These are phyloP conservation scores for Platysteira castanea DNA, from an alignment of 2,113 vertebrate species.

Conservation along the genomic window DNA sequence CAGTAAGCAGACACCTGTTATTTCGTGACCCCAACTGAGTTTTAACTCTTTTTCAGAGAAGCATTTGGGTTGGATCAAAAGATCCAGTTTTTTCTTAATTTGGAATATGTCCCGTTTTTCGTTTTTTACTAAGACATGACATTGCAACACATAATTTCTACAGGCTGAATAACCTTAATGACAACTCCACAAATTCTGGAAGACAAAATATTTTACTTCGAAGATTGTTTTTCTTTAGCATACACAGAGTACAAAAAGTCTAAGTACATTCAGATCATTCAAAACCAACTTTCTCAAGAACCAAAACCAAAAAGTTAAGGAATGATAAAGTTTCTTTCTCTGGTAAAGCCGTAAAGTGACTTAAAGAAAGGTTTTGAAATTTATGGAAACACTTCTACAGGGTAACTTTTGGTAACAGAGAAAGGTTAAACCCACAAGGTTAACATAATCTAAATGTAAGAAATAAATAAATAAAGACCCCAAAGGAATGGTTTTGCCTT, in stretches of 20 bases:
- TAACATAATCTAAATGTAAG: neutral
- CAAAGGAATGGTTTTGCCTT: neutral
- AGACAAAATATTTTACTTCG: constrained; percentile 7
- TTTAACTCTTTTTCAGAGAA: neutral
- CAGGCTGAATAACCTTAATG: constrained; percentile 42
- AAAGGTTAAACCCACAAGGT: neutral
- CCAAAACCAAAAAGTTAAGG: neutral
- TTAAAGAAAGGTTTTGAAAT: neutral
- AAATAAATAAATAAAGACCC: neutral
- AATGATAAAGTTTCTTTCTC: neutral
- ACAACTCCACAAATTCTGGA: constrained; percentile 43
- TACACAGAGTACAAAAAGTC: neutral
- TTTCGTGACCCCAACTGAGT: neutral
- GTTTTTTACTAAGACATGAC: neutral
- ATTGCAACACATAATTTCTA: constrained; percentile 34
- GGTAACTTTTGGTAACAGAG: neutral
- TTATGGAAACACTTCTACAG: neutral
- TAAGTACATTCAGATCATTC: neutral
- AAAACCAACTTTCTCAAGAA: neutral
- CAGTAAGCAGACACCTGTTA: neutral
- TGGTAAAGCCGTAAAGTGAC: neutral
- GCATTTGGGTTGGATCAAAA: neutral
- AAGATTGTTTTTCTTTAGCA: neutral
- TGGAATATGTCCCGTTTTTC: neutral
- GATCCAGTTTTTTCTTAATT: neutral